Evolutionary conservation across 2,888 invertebrate species (phyloP).

Genomic region (Tipula lateralis): DNA sequence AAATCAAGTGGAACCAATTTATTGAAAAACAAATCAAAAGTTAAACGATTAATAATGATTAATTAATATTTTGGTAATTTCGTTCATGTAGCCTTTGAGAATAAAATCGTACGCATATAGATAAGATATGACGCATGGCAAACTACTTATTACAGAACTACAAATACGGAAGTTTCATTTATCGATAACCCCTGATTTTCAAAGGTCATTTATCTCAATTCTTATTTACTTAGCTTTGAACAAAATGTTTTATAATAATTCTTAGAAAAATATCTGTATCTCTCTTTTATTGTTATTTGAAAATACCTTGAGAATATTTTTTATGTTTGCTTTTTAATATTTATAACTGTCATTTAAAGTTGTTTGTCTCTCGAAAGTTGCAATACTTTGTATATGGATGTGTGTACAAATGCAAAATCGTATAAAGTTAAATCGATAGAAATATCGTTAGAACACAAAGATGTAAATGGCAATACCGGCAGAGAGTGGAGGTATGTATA

Average conservation of each 20-base stretch:
- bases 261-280: not conserved
- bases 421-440: not conserved
- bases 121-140: not conserved
- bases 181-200: not conserved
- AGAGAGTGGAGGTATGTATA: not conserved
- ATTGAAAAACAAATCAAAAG: not conserved
- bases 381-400: not conserved
- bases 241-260: not conserved
- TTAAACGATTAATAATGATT: not conserved
- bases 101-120: not conserved
- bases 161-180: not conserved
- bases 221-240: not conserved
- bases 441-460: not conserved
- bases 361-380: not conserved
- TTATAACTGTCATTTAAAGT: not conserved
- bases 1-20: not conserved
- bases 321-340: not conserved
- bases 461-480: not conserved
- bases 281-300: not conserved
- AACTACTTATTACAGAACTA: not conserved
- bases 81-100: not conserved
- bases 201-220: not conserved
- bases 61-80: not conserved
- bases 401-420: not conserved
- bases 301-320: slow-evolving; percentile 1